Evolutionary conservation across 2,797 vertebrate species (phyloP).

Genomic region (Mus minutoides): DNA sequence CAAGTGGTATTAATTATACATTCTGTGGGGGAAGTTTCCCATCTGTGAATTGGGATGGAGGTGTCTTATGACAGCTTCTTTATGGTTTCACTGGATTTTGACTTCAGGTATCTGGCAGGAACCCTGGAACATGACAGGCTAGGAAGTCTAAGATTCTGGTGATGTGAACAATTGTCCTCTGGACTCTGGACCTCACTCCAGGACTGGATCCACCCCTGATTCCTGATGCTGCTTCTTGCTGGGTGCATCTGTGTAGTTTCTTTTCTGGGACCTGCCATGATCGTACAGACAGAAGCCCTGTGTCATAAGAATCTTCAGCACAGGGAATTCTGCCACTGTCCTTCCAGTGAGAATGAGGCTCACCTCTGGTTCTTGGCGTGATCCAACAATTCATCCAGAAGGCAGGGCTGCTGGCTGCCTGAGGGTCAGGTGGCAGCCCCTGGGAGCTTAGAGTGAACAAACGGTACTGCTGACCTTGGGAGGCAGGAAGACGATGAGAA

Average conservation of each 20-base stretch:
- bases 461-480: not conserved
- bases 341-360: not conserved
- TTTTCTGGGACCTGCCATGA: not conserved
- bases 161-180: not conserved
- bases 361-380: rapidly evolving
- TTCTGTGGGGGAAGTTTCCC: not conserved
- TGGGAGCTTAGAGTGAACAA: not conserved
- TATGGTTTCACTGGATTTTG: not conserved
- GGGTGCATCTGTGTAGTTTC: too few species aligned
- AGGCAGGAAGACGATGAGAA: not conserved
- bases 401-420: not conserved
- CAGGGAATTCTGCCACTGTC: not conserved
- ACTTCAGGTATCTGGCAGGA: not conserved
- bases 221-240: not conserved
- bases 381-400: rapidly evolving
- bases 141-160: too few species aligned
- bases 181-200: not conserved
- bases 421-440: not conserved
- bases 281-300: rapidly evolving
- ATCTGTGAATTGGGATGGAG: not conserved
- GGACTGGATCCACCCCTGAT: rapidly evolving
- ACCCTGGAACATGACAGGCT: not conserved
- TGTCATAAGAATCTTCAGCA: not conserved
- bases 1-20: not conserved
- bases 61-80: not conserved